These are phyloP conservation scores for Drosophila demipolita DNA, from an alignment of 2,888 invertebrate genomes.

Conservation along the genomic window DNA sequence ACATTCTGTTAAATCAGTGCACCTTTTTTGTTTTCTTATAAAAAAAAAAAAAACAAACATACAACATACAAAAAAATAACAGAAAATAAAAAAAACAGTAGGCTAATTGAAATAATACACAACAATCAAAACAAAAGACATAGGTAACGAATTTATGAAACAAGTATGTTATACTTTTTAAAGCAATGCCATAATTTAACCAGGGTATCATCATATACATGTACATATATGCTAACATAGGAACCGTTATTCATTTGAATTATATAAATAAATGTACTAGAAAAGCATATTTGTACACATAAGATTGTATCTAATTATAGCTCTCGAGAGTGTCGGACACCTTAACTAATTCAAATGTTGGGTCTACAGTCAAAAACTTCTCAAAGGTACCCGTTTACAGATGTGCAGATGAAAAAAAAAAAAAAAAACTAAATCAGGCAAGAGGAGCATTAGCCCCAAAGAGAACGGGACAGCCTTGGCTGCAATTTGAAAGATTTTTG, in stretches of 20 bases:
- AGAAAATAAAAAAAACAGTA: conserved; percentile 30
- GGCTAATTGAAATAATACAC: conserved; percentile 35
- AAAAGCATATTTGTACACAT: conserved; percentile 11
- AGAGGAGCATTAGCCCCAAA: conserved; percentile 1
- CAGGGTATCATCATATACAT: conserved; percentile 8
- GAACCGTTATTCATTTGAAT: neutral
- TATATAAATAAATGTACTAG: conserved; percentile 9
- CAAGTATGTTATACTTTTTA: neutral
- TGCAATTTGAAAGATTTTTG: conserved; percentile 1
- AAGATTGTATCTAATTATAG: conserved; percentile 15
- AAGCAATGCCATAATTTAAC: conserved; percentile 10
- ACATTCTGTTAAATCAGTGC: conserved; percentile 84
- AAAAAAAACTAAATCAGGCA: neutral
- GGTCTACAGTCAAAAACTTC: conserved; percentile 4
- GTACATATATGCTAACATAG: conserved; percentile 5
- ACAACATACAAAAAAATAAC: conserved; percentile 17
- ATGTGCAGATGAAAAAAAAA: conserved; percentile 3
- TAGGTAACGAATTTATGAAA: neutral
- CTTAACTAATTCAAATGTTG: neutral
- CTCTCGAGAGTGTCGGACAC: conserved; percentile 7
- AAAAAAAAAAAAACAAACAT: conserved; percentile 33
- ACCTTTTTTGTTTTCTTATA: conserved; percentile 71
- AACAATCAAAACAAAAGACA: conserved; percentile 11
- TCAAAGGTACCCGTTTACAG: neutral
- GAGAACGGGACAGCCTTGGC: conserved; percentile 3